Conservation (phyloP, 2,888 invertebrate genomes). For the Clitarchus hookeri region DNA sequence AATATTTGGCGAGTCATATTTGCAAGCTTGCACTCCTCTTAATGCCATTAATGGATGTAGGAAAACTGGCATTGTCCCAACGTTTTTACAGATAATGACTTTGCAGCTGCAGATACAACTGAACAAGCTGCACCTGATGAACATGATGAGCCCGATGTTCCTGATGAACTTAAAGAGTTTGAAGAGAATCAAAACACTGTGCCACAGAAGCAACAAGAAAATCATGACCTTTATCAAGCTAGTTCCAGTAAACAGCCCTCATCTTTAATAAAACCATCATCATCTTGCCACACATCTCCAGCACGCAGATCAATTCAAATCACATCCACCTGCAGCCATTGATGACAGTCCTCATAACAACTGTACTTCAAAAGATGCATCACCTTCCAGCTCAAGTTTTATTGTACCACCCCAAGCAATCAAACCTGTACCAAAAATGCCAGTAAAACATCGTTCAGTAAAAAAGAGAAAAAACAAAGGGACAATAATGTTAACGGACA, state of each 20-base stretch:
- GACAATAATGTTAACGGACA: background rate
- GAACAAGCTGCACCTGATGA: background rate
- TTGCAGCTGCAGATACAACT: background rate
- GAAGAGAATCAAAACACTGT: background rate
- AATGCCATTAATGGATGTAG: background rate
- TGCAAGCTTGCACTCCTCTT: background rate
- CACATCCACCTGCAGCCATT: background rate
- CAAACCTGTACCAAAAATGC: background rate
- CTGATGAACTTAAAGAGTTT: background rate
- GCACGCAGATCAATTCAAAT: background rate
- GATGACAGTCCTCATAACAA: background rate
- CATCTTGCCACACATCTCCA: background rate
- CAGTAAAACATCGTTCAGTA: background rate
- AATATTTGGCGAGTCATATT: background rate
- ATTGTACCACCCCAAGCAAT: background rate
- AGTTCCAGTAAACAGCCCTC: background rate
- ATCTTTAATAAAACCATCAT: background rate
- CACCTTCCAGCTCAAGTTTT: background rate
- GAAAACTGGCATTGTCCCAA: background rate
- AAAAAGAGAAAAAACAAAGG: background rate
- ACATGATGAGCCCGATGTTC: background rate
- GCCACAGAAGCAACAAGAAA: background rate
- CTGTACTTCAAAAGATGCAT: background rate
- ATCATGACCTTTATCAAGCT: background rate
- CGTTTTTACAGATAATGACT: background rate